Percentiles rank a stretch among this genome's conserved stretches.
Evolutionary conservation across 2,888 invertebrate genomes (phyloP).

Genomic region (Schizotus pectinicornis): DNA sequence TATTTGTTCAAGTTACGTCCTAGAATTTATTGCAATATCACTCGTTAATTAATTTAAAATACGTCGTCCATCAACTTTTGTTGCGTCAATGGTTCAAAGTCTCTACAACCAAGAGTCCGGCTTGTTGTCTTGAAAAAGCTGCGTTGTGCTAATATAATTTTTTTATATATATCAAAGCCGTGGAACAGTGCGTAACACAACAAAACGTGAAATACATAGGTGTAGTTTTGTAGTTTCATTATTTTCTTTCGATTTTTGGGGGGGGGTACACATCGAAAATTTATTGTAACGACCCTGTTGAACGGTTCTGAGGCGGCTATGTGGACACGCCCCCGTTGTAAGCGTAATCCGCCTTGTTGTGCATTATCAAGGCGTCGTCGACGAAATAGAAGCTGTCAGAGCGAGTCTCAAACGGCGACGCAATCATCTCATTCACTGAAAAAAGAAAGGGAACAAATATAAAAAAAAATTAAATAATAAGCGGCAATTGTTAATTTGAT

Average conservation of each 20-base stretch:
- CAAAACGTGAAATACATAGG: constrained; percentile 12
- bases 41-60: constrained; percentile 12
- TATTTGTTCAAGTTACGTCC: too few species aligned
- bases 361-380: constrained; percentile 96
- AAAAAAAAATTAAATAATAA: neutral
- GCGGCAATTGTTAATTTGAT: too few species aligned
- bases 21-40: constrained; percentile 15
- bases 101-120: constrained; percentile 12
- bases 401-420: constrained; percentile 93
- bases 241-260: neutral
- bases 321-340: constrained; percentile 80
- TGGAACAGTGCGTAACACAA: constrained; percentile 25
- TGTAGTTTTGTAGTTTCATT: constrained; percentile 3
- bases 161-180: constrained; percentile 13
- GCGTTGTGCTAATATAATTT: constrained; percentile 14
- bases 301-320: constrained; percentile 32
- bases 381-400: constrained; percentile 99
- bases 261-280: constrained; percentile 12
- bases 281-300: constrained; percentile 27
- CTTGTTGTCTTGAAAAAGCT: constrained; percentile 9
- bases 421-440: constrained; percentile 96
- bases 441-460: constrained; percentile 39
- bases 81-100: too few species aligned
- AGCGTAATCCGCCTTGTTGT: constrained; percentile 99
- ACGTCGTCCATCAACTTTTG: too few species aligned